phyloP scores from a whole-genome alignment of 2,113 vertebrate species.

The Neolamprologus falcicula region DNA sequence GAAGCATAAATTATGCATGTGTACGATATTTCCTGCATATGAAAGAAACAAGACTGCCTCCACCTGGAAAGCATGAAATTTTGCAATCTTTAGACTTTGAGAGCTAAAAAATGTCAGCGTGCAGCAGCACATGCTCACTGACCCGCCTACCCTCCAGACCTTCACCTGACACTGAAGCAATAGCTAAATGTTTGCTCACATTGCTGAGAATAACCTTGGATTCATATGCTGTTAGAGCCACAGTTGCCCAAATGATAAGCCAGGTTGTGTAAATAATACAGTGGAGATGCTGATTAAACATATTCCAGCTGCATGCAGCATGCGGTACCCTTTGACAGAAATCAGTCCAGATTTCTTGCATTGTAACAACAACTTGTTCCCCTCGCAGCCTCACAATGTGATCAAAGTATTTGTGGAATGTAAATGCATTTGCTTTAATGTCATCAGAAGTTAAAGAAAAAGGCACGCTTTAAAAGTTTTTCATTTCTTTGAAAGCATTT shows the following conservation, averaged over 20 bases:
- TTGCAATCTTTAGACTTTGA: constrained; percentile 60
- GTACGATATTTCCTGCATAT: neutral
- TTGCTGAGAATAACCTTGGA: constrained; percentile 53
- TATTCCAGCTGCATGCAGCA: constrained; percentile 2
- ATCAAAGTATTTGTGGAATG: neutral
- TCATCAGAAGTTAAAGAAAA: neutral
- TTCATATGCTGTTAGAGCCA: constrained; percentile 42
- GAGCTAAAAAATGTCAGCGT: constrained; percentile 25
- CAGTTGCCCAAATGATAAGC: constrained; percentile 44
- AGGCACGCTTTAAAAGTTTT: constrained; percentile 35
- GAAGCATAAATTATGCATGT: neutral
- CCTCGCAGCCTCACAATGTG: neutral
- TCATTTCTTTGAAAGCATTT: neutral
- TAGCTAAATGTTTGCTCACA: constrained; percentile 72
- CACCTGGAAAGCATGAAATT: neutral
- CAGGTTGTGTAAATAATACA: constrained; percentile 64
- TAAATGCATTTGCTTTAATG: neutral
- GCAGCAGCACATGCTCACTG: constrained; percentile 42
- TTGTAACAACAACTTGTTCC: neutral
- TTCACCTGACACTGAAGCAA: constrained; percentile 69
- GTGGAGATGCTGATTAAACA: constrained; percentile 53
- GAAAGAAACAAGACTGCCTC: neutral
- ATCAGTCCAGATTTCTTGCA: neutral
- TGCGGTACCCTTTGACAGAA: neutral
- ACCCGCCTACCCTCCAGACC: constrained; percentile 47